These are phyloP conservation scores for Cercopithecus mona DNA, from an alignment of 2,113 vertebrate genomes.

Conservation along the genomic window DNA sequence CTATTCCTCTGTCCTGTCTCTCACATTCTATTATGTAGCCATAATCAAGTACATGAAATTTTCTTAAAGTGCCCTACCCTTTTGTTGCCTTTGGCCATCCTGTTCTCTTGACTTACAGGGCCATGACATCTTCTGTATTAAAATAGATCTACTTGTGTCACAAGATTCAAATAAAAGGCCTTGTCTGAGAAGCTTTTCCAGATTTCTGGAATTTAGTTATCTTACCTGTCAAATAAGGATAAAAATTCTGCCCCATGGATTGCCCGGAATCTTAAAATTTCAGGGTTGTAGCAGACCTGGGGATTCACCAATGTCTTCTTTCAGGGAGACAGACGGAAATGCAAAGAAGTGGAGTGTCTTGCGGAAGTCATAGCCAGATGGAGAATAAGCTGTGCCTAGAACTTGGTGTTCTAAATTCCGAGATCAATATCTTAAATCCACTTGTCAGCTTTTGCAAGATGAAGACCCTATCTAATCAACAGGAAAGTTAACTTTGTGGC, in stretches of 20 bases:
- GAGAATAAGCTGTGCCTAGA: not conserved
- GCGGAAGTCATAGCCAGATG: not conserved
- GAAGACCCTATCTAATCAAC: not conserved
- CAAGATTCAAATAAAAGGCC: constrained; percentile 13
- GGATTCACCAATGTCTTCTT: not conserved
- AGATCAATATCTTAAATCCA: not conserved
- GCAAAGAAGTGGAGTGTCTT: not conserved
- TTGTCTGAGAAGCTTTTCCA: not conserved
- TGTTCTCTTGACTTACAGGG: not conserved
- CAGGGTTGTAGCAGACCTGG: not conserved
- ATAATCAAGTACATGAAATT: not conserved
- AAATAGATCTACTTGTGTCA: not conserved
- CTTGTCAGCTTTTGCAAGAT: not conserved
- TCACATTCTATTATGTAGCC: not conserved
- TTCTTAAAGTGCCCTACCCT: not conserved
- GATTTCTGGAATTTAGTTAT: not conserved
- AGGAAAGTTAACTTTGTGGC: not conserved
- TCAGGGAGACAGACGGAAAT: not conserved
- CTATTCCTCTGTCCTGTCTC: not conserved
- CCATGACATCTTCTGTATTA: not conserved
- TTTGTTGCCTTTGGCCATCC: not conserved
- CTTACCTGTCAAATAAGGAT: not conserved
- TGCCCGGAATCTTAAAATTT: not conserved
- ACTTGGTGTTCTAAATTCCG: not conserved
- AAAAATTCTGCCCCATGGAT: not conserved